phyloP scores from a whole-genome alignment of 2,113 vertebrate genomes.

The Paradisaea rubra region DNA sequence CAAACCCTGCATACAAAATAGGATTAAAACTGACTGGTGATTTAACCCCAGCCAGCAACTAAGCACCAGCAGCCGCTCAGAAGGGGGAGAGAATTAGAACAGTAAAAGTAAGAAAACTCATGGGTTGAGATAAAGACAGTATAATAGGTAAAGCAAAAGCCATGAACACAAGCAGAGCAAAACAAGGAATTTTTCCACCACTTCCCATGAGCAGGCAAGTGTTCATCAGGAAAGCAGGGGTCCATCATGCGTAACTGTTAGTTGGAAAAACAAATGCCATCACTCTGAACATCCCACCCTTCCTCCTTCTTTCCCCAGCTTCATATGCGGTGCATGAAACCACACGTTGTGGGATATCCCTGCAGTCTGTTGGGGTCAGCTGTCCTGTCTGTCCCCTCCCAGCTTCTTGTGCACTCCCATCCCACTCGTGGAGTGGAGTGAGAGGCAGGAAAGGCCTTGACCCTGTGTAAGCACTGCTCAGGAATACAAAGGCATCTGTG shows the following conservation, averaged over 20 bases:
- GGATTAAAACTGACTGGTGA: not conserved
- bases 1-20: not conserved
- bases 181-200: not conserved
- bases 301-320: not conserved
- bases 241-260: not conserved
- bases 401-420: not conserved
- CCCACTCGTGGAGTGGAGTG: too few relatives aligned
- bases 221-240: not conserved
- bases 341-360: not conserved
- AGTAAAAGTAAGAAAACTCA: not conserved
- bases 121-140: not conserved
- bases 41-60: not conserved
- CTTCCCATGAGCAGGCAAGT: not conserved
- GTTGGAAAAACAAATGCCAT: not conserved
- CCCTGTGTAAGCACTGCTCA: not conserved
- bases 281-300: not conserved
- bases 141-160: not conserved
- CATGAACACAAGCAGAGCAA: not conserved
- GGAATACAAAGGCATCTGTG: not conserved
- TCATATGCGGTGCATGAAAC: not conserved
- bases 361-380: not conserved
- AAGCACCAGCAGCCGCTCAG: not conserved
- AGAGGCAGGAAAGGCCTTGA: not conserved
- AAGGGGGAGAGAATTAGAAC: not conserved
- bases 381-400: not conserved